These are phyloP conservation scores for Orthonychiurus folsomi DNA, from an alignment of 2,888 invertebrate genomes.

Conservation along the genomic window DNA sequence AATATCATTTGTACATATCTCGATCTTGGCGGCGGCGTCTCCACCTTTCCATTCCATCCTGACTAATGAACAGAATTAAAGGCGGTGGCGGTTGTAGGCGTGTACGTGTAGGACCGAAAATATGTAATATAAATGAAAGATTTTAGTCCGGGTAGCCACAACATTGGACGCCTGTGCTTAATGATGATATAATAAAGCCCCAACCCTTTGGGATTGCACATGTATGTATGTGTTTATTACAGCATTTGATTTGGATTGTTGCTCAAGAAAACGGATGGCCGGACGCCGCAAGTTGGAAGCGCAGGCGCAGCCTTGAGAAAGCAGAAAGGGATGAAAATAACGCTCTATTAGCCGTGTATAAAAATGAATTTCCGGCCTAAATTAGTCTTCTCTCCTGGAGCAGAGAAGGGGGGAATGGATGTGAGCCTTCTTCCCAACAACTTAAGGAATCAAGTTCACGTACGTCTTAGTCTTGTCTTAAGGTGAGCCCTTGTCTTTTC, in stretches of 20 bases:
- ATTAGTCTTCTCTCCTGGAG: conserved; percentile 26
- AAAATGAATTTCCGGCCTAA: conserved; percentile 39
- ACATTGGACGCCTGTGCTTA: too few species aligned
- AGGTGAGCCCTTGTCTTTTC: conserved; percentile 29
- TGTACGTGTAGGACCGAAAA: too few species aligned
- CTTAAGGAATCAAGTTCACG: background rate
- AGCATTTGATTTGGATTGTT: conserved; percentile 7
- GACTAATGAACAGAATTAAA: too few species aligned
- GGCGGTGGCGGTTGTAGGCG: too few species aligned
- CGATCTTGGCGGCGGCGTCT: too few species aligned
- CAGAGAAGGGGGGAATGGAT: too few species aligned
- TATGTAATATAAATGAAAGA: too few species aligned
- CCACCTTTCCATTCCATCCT: too few species aligned
- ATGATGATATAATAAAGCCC: conserved; percentile 30
- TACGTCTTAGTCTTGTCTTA: conserved; percentile 10
- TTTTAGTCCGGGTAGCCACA: too few species aligned
- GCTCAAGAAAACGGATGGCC: background rate
- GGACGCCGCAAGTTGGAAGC: background rate
- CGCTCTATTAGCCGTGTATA: conserved; percentile 38
- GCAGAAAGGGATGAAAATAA: conserved; percentile 7
- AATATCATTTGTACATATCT: background rate
- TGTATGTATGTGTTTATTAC: background rate
- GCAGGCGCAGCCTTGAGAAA: conserved; percentile 24
- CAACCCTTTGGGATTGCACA: background rate
- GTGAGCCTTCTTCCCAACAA: conserved; percentile 3